A percentile compares a stretch with the other conserved stretches of the same genome.
Evolutionary conservation across 2,113 vertebrate species (phyloP).

Genomic region (Pampusana beccarii): DNA sequence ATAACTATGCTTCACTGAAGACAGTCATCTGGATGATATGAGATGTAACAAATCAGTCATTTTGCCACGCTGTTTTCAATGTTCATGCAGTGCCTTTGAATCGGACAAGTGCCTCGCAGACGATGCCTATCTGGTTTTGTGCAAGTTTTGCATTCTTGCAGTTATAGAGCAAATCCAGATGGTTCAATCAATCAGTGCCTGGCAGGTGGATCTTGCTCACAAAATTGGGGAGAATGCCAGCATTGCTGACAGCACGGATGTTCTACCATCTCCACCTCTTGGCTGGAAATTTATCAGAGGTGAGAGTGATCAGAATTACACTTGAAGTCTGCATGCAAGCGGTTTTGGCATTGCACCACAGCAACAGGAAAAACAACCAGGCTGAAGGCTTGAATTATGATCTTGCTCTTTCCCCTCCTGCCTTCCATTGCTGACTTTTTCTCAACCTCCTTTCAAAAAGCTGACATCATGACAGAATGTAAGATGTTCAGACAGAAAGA

Average conservation of each 20-base stretch:
- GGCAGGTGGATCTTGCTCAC: constrained; percentile 8
- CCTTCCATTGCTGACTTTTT: neutral
- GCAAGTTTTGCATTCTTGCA: neutral
- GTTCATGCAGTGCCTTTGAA: neutral
- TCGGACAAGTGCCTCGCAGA: neutral
- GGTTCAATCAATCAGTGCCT: neutral
- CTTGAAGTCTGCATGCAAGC: neutral
- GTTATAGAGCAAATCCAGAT: constrained; percentile 29
- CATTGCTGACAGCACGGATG: neutral
- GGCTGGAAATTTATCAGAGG: neutral
- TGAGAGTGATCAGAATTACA: neutral
- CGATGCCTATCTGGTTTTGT: neutral
- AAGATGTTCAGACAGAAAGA: neutral
- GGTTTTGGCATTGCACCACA: neutral
- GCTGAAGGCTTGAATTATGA: neutral
- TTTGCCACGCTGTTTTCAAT: neutral
- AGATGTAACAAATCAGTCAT: neutral
- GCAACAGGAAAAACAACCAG: neutral
- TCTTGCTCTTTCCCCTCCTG: neutral
- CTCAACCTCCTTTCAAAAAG: neutral
- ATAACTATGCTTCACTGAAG: neutral
- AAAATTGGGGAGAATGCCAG: neutral
- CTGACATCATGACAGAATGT: neutral
- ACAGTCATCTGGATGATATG: neutral
- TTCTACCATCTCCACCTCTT: neutral